A percentile compares a stretch with the other conserved stretches of the same genome.
These are phyloP conservation scores for Drosophila merina DNA, from an alignment of 2,888 invertebrate species.

Conservation along the genomic window DNA sequence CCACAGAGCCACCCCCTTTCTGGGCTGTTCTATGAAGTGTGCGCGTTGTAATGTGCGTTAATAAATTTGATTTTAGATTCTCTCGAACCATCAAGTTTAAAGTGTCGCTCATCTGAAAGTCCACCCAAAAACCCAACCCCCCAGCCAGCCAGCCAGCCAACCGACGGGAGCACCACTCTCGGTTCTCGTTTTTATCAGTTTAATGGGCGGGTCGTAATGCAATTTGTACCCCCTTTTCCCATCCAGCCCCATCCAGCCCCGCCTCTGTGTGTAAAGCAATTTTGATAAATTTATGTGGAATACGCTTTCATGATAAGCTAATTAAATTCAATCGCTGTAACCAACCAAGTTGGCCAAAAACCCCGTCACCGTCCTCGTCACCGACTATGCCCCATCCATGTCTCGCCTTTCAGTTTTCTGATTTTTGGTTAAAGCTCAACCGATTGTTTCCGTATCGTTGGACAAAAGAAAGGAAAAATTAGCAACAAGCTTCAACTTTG, in stretches of 20 bases:
- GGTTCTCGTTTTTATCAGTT: slow-evolving; percentile 75
- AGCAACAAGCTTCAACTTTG: slow-evolving; percentile 29
- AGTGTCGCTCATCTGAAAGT: slow-evolving; percentile 60
- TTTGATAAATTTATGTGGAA: slow-evolving; percentile 79
- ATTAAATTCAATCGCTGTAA: slow-evolving; percentile 80
- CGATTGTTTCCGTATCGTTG: slow-evolving; percentile 74
- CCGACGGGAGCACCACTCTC: slow-evolving; percentile 50
- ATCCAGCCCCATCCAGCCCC: neutral
- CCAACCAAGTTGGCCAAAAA: slow-evolving; percentile 50
- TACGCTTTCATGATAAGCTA: slow-evolving; percentile 80
- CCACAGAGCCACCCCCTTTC: neutral
- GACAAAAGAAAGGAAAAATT: slow-evolving; percentile 55
- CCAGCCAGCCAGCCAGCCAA: slow-evolving; percentile 4
- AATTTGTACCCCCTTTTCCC: slow-evolving; percentile 57
- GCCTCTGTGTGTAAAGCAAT: slow-evolving; percentile 67
- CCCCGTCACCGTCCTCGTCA: no score
- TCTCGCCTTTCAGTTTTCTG: neutral
- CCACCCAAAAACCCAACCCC: neutral
- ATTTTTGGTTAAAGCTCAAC: slow-evolving; percentile 56
- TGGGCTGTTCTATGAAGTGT: slow-evolving; percentile 64
- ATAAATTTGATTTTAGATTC: slow-evolving; percentile 76
- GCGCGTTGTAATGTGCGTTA: slow-evolving; percentile 73
- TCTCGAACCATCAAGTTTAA: slow-evolving; percentile 66
- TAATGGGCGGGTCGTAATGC: slow-evolving; percentile 76
- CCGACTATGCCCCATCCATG: no score